Evolutionary conservation across 2,888 invertebrate species (phyloP).

Genomic region (Siphlonurus alternatus): DNA sequence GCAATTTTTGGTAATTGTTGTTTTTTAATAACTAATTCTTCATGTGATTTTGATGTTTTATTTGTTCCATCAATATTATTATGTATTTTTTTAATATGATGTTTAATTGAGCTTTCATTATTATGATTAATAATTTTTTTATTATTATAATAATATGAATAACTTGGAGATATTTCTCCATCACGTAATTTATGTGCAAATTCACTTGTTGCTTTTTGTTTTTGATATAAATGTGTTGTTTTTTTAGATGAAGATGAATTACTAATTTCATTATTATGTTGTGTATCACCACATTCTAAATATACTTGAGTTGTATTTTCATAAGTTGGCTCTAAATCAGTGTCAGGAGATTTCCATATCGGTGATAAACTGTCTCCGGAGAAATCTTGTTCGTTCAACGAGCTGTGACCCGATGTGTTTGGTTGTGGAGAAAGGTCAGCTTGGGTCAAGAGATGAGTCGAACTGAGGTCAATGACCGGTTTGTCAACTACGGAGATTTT

Average conservation of each 20-base stretch:
- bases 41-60: not conserved
- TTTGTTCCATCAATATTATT: not conserved
- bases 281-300: not conserved
- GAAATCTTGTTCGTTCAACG: too few relatives aligned
- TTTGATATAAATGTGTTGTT: not conserved
- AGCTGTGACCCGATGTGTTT: too few relatives aligned
- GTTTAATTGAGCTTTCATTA: not conserved
- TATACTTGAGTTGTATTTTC: not conserved
- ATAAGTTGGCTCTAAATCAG: not conserved
- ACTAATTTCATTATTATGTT: too few relatives aligned
- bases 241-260: too few relatives aligned
- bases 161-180: not conserved
- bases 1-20: conserved; percentile 33
- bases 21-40: not conserved
- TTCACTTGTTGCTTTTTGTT: not conserved
- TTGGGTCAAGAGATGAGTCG: not conserved
- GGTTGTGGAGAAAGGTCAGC: not conserved
- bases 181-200: not conserved
- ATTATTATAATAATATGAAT: too few relatives aligned
- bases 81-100: not conserved
- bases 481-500: too few relatives aligned
- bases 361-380: too few relatives aligned
- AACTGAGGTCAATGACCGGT: not conserved
- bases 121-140: not conserved
- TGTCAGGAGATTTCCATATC: too few relatives aligned